Percentiles rank a stretch among this genome's conserved stretches.
Evolutionary conservation across 2,113 vertebrate species (phyloP).

Genomic region (Chloebia gouldiae): DNA sequence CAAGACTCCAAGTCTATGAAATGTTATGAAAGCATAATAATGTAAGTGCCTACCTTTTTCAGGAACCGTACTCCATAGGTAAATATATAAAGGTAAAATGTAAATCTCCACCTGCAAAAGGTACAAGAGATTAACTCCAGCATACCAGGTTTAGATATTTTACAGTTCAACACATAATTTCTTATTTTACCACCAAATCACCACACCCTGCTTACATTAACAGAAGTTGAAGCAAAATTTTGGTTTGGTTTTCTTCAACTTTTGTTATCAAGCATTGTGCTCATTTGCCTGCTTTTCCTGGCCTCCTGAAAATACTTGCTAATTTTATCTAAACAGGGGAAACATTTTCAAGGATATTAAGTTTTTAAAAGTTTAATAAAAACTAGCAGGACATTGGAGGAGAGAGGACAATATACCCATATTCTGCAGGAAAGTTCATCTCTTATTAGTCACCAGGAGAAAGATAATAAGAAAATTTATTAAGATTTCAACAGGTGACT

Average conservation of each 20-base stretch:
- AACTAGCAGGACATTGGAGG: background rate
- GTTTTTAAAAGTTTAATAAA: background rate
- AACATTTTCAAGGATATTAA: background rate
- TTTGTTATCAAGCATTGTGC: background rate
- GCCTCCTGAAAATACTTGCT: background rate
- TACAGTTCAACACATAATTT: background rate
- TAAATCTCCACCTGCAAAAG: slow-evolving; percentile 93
- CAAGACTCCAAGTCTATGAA: background rate
- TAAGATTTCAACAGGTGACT: background rate
- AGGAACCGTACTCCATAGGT: slow-evolving; percentile 94
- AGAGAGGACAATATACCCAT: background rate
- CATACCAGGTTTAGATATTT: slow-evolving; percentile 21
- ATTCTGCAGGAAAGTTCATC: background rate
- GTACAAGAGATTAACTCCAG: slow-evolving; percentile 60
- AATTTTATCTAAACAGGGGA: background rate
- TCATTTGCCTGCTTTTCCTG: background rate
- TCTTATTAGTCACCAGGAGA: background rate
- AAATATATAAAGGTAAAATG: slow-evolving; percentile 96
- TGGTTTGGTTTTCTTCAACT: background rate
- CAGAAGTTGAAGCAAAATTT: background rate
- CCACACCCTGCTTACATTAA: background rate
- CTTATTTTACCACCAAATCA: background rate
- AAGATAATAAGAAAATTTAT: background rate
- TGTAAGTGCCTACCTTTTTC: slow-evolving; percentile 86
- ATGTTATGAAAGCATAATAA: slow-evolving; percentile 37